Evolutionary conservation across 92 coral and sea anemone species (phyloP).

Genomic region (Parazoanthus swiftii): DNA sequence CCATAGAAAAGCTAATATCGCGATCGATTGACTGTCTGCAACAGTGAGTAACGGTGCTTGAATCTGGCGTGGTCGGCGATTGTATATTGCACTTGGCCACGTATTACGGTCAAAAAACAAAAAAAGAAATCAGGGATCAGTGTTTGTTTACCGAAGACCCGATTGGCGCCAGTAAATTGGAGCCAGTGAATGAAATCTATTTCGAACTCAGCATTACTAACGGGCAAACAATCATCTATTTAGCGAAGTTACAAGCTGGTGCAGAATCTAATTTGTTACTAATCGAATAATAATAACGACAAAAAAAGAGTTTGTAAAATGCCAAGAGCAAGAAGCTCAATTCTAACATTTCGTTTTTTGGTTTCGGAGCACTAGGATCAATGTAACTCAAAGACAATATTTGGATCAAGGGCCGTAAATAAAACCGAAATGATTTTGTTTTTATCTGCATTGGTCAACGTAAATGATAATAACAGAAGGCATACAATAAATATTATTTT

Average conservation of each 20-base stretch:
- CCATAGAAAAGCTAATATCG: slow-evolving; percentile 1
- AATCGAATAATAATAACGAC: neutral
- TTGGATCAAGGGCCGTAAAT: slow-evolving; percentile 27
- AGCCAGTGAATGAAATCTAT: neutral
- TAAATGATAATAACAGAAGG: slow-evolving; percentile 15
- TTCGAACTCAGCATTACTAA: neutral
- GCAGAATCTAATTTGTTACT: neutral
- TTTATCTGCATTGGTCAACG: slow-evolving; percentile 24
- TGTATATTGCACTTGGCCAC: slow-evolving; percentile 21
- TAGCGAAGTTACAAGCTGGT: neutral
- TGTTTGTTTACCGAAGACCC: slow-evolving; percentile 18
- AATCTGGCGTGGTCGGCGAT: slow-evolving; percentile 16
- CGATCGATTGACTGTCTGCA: slow-evolving; percentile 2
- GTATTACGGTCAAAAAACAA: neutral
- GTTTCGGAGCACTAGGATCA: neutral
- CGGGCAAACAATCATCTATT: neutral
- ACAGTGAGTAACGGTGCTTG: slow-evolving; percentile 23
- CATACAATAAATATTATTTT: slow-evolving; percentile 3
- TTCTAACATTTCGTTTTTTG: slow-evolving; percentile 22
- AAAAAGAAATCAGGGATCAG: neutral
- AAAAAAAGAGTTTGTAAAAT: neutral
- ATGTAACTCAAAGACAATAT: slow-evolving; percentile 28
- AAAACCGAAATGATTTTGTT: neutral
- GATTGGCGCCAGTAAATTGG: slow-evolving; percentile 22
- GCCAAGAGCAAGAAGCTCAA: neutral